Evolutionary conservation across 2,797 vertebrate genomes (phyloP), one percentile per base, ranked within the genome.

Genomic region (Chiloscyllium punctatum): DNA sequence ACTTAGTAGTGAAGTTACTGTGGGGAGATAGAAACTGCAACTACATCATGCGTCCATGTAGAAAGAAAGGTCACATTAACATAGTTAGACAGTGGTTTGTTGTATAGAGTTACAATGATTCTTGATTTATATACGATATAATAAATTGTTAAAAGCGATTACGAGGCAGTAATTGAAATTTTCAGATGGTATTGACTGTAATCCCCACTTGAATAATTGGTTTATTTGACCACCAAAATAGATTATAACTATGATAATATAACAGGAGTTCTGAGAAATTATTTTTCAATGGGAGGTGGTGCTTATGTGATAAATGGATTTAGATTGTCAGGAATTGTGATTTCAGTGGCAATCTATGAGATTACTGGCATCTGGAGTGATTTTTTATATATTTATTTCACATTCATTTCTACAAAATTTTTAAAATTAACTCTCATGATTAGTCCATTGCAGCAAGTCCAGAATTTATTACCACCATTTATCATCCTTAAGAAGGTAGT

Each of bases 11-110:
- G 23, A 37, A 42, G 2, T 71, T 94, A 25, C 9, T 94, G 68
- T 27, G 11, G 66, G 42, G 68, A 72, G 92, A 15, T 94, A 23
- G 37, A 69, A 94, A 68, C 66, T 68, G 33, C 9, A 18, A 94
- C 66, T 23, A 21, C 62, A 42, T 23, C 9, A 16, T 37, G 69
- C 2, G 71, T 69, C 66, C 25, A 57, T 53, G 27, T n/a, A 15
- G 21, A 33, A 94, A n/a, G n/a, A 48, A 94, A 94, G 92, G 92
- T 94, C 68, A 94, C 21, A 94, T 94, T 94, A 72, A 42, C 92
- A 94, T 94, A 94, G 9, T n/a, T 37, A 69, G 48, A 94, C 92
- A 94, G 66, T 94, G 16, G 66, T 72, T 94, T 71, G 42, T 94
- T 94, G 68, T 94, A 94, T 21, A 42, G 21, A 71, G 68, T 68